Base-by-base conservation (phyloP, 1,140 invertebrate species). In the Drosophila micromelanica region DNA sequence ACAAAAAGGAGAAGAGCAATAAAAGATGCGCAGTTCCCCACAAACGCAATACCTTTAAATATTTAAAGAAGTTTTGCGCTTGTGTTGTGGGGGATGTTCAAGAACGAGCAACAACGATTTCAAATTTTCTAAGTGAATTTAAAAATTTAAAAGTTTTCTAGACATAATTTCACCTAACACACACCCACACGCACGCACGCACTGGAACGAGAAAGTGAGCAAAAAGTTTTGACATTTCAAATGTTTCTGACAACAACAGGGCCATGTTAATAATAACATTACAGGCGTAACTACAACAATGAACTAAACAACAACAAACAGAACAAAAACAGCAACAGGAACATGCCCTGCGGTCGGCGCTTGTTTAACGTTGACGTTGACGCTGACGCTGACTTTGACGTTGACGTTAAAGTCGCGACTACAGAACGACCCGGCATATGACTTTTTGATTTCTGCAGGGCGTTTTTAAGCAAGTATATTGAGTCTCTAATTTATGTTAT, bases 191-290 rank as follows among this genome's bases (percentile, higher is more conserved):
- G 12, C 13, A 20, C 30, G 67, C 54, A 37, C 38, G 13, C 5
- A 27, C 15, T 12, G 5, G 2, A 30, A 51, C n/a, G 35, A 40
- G 57, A 27, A 46, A 69, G 43, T 30, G 55, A 43, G 70, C 51
- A 63, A 71, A 86, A 87, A 87, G 79, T 87, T 87, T 87, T 89
- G 82, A 82, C 82, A 87, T 87, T 89, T 87, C 84, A 89, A 89
- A 87, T 87, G 78, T 89, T 87, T 76, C 64, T 82, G 84, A 89
- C 82, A 87, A 82, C 68, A 86, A 73, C 67, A 78, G 51, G 64
- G 67, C 55, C 35, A 67, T 69, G 67, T 87, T 86, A 78, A 82
- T 86, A 86, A 87, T 78, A 86, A 86, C 74, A 75, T 74, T 62
- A 78, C 56, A 78, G 78, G 82, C 45, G 74, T 67, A 81, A 49